Evolutionary conservation across 2,113 vertebrate genomes (phyloP), one percentile per base, ranked within the genome.

Genomic region (Tricholaema leucomelas): DNA sequence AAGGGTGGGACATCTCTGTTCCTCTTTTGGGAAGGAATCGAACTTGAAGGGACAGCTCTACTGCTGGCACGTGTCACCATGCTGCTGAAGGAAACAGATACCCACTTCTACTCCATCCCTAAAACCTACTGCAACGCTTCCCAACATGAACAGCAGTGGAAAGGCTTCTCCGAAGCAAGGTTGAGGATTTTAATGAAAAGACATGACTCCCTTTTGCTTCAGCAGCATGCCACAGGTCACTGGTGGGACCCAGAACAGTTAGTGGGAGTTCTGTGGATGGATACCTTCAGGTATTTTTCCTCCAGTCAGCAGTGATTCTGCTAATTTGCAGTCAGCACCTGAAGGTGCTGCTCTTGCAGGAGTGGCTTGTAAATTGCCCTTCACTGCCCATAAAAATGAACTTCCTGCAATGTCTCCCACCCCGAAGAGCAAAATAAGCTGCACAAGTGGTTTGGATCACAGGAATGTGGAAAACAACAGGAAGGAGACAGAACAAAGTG

Each of bases 131-230:
- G 15, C 6, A 48, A 33, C 19, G 3, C 42, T 21, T 27, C 35
- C 20, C 1, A 8, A 27, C 24, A 14, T 54, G 5, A 1, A 2
- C 2, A 0, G 20, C 33, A 30, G 20, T 2, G 0, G 5, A 58
- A 40, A 10, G 18, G 24, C 24, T 52, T 24, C 24, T 52, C 24
- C 12, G 50, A 27, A 52, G 23, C 1, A 5, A 8, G 30, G 38
- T 10, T n/a, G 64, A 61, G 46, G 64, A 12, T 63, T 85, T 67
- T 58, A 9, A 5, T 13, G 25, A 25, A 28, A 55, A 14, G 24
- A 5, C 9, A 5, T 50, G 8, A 24, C 13, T 44, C 12, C 23
- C 19, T 71, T 27, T 21, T 67, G 42, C 27, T 30, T 35, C 25
- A 33, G 35, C 61, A 63, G 24, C 31, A 48, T 77, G 46, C 40